These are phyloP conservation scores for Peromyscus californicus DNA, from an alignment of 2,113 vertebrate genomes.

Conservation along the genomic window DNA sequence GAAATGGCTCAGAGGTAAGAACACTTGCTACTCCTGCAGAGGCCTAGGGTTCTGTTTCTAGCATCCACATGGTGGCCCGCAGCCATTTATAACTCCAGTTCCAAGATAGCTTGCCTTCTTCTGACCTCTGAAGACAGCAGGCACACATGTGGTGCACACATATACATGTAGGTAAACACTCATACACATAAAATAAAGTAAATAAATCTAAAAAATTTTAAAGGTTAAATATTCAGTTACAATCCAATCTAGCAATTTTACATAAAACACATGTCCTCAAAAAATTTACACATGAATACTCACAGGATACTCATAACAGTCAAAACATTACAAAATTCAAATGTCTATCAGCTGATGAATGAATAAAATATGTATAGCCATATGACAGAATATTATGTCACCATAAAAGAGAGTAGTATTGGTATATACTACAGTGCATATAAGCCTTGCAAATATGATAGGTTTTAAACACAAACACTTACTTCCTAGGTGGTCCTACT, in stretches of 20 bases:
- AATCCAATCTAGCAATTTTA: not conserved
- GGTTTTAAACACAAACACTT: not conserved
- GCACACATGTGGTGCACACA: not conserved
- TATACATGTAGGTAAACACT: not conserved
- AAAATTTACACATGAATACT: constrained; percentile 6
- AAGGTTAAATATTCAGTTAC: constrained; percentile 6
- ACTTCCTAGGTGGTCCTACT: not conserved
- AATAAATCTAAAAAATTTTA: not conserved
- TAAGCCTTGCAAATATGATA: not conserved
- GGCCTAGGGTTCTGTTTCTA: not conserved
- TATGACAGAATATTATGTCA: not conserved
- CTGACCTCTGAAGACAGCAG: not conserved
- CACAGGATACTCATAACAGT: not conserved
- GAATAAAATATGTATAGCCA: not conserved
- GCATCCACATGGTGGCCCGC: not conserved
- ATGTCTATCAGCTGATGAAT: not conserved
- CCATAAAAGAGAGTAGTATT: not conserved
- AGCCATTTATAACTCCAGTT: not conserved
- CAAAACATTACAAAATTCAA: not conserved
- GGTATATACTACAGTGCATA: not conserved
- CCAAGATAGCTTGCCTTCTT: not conserved
- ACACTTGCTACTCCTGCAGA: not conserved
- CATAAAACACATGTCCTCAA: not conserved
- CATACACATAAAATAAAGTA: not conserved
- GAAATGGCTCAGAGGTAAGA: not conserved